Base-by-base conservation (phyloP, 1,140 invertebrate species). In the Asbolus verrucosus region DNA sequence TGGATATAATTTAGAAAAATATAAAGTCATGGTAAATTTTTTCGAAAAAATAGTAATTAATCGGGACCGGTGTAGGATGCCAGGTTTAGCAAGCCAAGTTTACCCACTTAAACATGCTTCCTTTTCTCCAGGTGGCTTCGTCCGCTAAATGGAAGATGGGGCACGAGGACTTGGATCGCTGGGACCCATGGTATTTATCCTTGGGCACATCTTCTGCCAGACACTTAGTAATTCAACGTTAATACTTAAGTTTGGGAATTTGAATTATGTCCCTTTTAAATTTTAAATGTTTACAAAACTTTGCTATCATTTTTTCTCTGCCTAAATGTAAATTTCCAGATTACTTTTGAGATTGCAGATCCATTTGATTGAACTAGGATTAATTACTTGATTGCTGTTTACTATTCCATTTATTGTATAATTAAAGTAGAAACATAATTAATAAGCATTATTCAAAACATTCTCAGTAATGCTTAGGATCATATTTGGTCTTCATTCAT, bases 171-270 rank as follows among this genome's bases (percentile, higher is more conserved):
- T 80, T 84, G 82, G 81, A 82, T 82, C 82, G 80, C 83, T 81
- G 81, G 80, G 84, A 84, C 84, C 82, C 85, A 87, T 86, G 86
- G 86, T 87, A 87, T 85, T 85, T 87, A 87, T 87, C 84, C 84
- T 84, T 84, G 84, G 82, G 81, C 80, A 84, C 83, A 83, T 84
- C 84, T 84, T 84, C 84, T 85, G 77, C 78, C 79, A 79, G 73
- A 74, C 70, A 77, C 68, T 76, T 77, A 79, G 76, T 79, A 78
- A 78, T 74, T 60, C 71, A 46, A 68, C 68, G 68, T 61, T 68
- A 72, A 50, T 50, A 27, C 38, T 80, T 82, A 83, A 82, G 81
- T 76, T 84, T 85, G 83, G 83, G 30, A 63, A 63, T 65, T 33
- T 21, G 15, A 69, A 36, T 60, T 39, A 41, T 36, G 61, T 33